Percentiles rank a stretch among this genome's conserved stretches.
phyloP scores from a whole-genome alignment of 2,113 vertebrate genomes.

The Numida meleagris region DNA sequence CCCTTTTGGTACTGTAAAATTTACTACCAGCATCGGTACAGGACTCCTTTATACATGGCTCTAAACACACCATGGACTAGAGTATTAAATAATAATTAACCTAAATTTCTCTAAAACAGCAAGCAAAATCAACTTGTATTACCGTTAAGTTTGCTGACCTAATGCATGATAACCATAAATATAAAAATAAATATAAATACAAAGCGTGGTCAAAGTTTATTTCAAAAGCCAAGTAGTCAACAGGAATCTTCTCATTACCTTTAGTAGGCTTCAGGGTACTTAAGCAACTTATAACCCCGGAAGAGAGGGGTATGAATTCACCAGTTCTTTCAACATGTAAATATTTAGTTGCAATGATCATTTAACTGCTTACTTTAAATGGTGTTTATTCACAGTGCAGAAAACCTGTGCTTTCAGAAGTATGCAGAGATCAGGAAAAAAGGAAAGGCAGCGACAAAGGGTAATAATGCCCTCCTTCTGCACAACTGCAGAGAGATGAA shows the following conservation, averaged over 20 bases:
- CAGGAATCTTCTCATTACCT: neutral
- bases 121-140: neutral
- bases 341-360: neutral
- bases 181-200: neutral
- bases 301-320: neutral
- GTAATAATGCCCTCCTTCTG: neutral
- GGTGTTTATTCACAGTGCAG: neutral
- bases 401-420: neutral
- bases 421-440: accelerated
- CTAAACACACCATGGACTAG: neutral
- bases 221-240: neutral
- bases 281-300: neutral
- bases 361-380: neutral
- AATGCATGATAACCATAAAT: too few species aligned
- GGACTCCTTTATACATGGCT: neutral
- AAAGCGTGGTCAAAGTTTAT: neutral
- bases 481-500: neutral
- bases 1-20: neutral
- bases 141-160: neutral
- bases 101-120: neutral
- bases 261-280: neutral
- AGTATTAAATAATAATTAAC: neutral
- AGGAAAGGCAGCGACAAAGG: neutral
- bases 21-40: neutral
- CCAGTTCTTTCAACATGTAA: neutral